Base-by-base conservation (phyloP, 2,888 invertebrate species). In the Leptopterna dolabrata region DNA sequence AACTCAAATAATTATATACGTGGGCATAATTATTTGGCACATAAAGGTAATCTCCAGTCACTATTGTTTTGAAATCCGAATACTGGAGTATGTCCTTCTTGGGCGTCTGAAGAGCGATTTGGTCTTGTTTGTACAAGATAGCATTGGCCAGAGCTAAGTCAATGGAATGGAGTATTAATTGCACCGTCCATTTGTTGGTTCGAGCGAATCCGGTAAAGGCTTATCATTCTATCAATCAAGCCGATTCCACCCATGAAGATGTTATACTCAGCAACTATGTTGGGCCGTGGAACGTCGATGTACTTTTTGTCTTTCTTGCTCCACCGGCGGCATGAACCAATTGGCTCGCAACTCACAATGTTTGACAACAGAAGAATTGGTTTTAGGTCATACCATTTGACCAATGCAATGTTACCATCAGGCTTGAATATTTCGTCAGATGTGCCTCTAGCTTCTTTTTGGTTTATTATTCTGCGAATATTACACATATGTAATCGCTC, bases 131-230 rank as follows among this genome's bases (percentile, higher is more conserved):
- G 78, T 43, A 78, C 6, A 43, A 0, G 11, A 78, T 78, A n/a
- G 78, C 78, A 27, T 78, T 78, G n/a, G 78, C 78, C 43, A 43
- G 4, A 78, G 43, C 36, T n/a, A 78, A 43, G 19, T 78, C n/a
- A 11, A 43, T 43, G 78, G 43, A 78, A 19, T 78, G 78, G 14
- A 78, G 45, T 43, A 78, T 78, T 9, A 27, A 36, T 43, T 78
- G 29, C 9, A 76, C 78, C n/a, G 78, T 76, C 78, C 78, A 76
- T 76, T 76, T 76, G 78, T 76, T 76, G 1, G 43, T 76, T 30
- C 78, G 78, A 36, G 78, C 78, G 78, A 19, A 76, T 76, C 13
- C 78, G 30, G n/a, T 36, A 76, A 11, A 76, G 30, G 41, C 78
- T 76, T 9, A 76, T 76, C 45, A 76, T 76, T 29, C 78, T 4